These are phyloP conservation scores for Trinorchestia longiramus DNA, from an alignment of 1,140 invertebrate genomes.

Conservation along the genomic window DNA sequence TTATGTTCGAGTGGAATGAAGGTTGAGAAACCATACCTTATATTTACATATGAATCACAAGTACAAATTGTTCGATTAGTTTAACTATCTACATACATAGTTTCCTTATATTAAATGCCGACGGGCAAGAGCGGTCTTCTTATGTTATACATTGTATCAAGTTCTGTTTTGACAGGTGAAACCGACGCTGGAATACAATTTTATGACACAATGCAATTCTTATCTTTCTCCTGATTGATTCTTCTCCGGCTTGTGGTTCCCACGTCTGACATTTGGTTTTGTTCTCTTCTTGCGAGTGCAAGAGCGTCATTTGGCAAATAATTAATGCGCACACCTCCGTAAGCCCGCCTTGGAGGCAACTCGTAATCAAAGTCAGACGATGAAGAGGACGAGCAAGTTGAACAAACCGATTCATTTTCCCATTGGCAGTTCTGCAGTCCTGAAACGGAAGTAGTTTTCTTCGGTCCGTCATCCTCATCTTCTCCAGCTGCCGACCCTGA, in stretches of 20 bases:
- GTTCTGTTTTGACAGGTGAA: conserved; percentile 46
- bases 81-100: background rate
- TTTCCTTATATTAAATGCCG: conserved; percentile 25
- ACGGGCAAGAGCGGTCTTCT: conserved; percentile 12
- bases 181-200: conserved; percentile 16
- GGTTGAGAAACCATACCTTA: background rate
- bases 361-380: conserved; percentile 83
- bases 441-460: conserved; percentile 66
- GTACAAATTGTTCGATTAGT: conserved; percentile 8
- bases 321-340: conserved; percentile 84
- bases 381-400: conserved; percentile 83
- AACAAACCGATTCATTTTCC: conserved; percentile 78
- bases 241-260: conserved; percentile 57
- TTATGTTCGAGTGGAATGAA: background rate
- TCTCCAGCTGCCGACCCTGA: conserved; percentile 66
- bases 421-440: conserved; percentile 68
- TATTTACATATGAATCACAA: background rate
- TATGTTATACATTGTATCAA: conserved; percentile 1
- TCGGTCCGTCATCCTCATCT: conserved; percentile 65
- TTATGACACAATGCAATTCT: conserved; percentile 69
- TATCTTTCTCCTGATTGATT: conserved; percentile 67
- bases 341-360: conserved; percentile 82
- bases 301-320: conserved; percentile 91
- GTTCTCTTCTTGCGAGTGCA: conserved; percentile 72
- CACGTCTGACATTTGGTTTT: conserved; percentile 55